Conservation (phyloP, 2,113 vertebrate genomes). For the Onychostruthus taczanowskii region DNA sequence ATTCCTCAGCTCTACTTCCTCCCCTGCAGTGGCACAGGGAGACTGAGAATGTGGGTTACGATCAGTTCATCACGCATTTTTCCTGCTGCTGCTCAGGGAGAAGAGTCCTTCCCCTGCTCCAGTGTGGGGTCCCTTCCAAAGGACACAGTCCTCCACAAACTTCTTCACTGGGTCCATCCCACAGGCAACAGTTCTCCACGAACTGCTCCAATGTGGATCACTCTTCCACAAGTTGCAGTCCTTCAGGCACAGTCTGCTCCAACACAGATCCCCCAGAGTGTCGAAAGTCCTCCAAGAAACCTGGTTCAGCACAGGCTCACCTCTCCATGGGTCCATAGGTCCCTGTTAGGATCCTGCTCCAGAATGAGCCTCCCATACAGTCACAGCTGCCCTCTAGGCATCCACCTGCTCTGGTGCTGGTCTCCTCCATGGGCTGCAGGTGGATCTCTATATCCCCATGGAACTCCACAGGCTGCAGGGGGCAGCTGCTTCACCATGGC, state of each 20-base stretch:
- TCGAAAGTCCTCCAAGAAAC: neutral
- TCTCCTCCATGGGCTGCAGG: neutral
- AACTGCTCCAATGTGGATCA: neutral
- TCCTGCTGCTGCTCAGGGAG: neutral
- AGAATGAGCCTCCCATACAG: fast-evolving
- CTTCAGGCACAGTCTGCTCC: neutral
- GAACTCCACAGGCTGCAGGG: too few relatives aligned
- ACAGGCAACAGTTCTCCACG: neutral
- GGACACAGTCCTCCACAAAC: neutral
- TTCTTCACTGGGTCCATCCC: neutral
- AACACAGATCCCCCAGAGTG: neutral
- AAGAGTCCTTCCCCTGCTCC: neutral
- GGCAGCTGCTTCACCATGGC: neutral
- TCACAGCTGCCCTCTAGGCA: neutral
- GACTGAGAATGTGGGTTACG: fast-evolving
- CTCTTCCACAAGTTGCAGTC: neutral
- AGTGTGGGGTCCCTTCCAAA: too few relatives aligned
- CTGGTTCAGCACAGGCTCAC: neutral
- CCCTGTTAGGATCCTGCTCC: neutral
- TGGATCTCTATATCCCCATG: neutral
- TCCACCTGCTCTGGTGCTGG: too few relatives aligned
- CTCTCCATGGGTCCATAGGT: neutral
- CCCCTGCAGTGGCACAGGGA: neutral
- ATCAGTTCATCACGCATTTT: neutral
- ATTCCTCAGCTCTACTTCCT: neutral